These are phyloP conservation scores for Galagoides demidoff DNA, from an alignment of 2,797 vertebrate species.

Conservation along the genomic window DNA sequence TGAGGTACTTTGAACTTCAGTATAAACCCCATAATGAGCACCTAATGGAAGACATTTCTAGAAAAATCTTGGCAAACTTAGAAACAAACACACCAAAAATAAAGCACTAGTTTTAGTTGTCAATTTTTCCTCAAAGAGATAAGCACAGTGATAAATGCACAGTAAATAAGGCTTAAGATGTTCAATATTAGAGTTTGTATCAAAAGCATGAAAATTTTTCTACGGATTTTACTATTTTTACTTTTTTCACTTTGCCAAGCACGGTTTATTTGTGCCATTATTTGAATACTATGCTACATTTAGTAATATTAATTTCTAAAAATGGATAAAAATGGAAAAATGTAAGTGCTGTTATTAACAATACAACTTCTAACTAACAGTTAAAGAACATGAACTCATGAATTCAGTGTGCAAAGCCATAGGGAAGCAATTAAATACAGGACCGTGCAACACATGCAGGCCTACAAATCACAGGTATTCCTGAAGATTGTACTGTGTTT, in stretches of 20 bases:
- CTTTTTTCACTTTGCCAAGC: background rate
- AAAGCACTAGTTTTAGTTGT: background rate
- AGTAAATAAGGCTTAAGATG: background rate
- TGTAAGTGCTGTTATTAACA: background rate
- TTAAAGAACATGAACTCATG: background rate
- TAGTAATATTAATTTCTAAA: background rate
- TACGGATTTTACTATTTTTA: too few species aligned
- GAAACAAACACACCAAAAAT: background rate
- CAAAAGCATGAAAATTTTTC: background rate
- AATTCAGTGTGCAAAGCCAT: background rate
- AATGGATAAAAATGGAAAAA: background rate
- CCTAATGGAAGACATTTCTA: background rate
- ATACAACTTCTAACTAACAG: background rate
- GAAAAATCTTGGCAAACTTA: background rate
- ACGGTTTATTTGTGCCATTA: background rate
- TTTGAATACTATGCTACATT: background rate
- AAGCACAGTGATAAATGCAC: background rate
- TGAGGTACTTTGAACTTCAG: background rate
- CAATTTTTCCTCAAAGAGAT: background rate
- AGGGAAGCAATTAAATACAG: background rate
- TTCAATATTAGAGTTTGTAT: background rate
- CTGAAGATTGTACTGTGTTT: background rate
- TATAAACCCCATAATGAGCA: background rate
- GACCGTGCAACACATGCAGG: too few species aligned
- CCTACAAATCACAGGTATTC: too few species aligned